Percentiles rank a stretch among this genome's conserved stretches.
These are phyloP conservation scores for Neodiprion virginianus DNA, from an alignment of 1,140 invertebrate species.

Conservation along the genomic window DNA sequence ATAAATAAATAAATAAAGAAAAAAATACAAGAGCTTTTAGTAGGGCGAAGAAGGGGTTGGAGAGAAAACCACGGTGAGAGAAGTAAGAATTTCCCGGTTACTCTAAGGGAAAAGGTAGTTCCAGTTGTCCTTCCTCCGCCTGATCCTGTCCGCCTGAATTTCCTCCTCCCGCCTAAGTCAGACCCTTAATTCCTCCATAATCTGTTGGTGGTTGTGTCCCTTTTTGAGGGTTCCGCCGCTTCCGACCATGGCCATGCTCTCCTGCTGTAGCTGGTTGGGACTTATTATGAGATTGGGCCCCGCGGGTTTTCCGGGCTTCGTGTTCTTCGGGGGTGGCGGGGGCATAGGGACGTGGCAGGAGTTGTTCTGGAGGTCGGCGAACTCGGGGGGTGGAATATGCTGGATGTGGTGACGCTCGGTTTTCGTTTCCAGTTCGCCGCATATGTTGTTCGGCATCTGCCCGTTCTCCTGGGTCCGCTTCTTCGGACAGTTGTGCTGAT, in stretches of 20 bases:
- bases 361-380: conserved; percentile 76
- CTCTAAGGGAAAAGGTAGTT: too few species aligned
- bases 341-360: conserved; percentile 70
- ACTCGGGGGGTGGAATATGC: conserved; percentile 79
- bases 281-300: conserved; percentile 60
- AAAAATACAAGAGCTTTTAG: too few species aligned
- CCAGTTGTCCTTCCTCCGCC: background rate
- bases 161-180: conserved; percentile 63
- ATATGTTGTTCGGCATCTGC: conserved; percentile 84
- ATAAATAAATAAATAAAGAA: too few species aligned
- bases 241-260: conserved; percentile 67
- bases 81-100: too few species aligned
- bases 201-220: conserved; percentile 60
- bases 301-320: conserved; percentile 68
- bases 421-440: conserved; percentile 75
- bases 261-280: conserved; percentile 67
- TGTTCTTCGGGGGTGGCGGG: conserved; percentile 76
- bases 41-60: too few species aligned
- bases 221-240: conserved; percentile 71
- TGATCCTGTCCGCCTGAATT: background rate
- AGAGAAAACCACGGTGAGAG: too few species aligned
- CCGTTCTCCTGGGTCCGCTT: conserved; percentile 79
- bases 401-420: conserved; percentile 77
- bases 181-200: conserved; percentile 80
- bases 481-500: conserved; percentile 68